These are phyloP conservation scores for Linurgus olivaceus DNA, from an alignment of 2,797 vertebrate species.

Conservation along the genomic window DNA sequence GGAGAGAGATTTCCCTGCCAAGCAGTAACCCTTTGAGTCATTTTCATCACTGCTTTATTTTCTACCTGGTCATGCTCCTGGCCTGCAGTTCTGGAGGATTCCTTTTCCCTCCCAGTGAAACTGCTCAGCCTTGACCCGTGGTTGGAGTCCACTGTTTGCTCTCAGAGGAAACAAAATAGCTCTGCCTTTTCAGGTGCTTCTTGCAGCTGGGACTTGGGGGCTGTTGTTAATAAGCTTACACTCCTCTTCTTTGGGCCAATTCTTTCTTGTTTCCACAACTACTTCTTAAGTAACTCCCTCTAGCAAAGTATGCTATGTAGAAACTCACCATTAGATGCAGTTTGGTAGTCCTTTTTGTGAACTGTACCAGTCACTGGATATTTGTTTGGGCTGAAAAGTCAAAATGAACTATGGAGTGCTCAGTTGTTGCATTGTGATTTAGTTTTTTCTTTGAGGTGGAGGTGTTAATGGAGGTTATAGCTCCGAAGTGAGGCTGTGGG, in stretches of 20 bases:
- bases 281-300: background rate
- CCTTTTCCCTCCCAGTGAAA: background rate
- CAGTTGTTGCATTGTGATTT: background rate
- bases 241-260: background rate
- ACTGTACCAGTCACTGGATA: background rate
- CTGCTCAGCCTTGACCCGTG: background rate
- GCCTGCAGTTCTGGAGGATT: background rate
- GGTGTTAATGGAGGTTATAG: background rate
- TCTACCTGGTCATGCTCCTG: background rate
- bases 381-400: constrained; percentile 10
- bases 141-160: background rate
- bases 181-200: background rate
- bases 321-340: background rate
- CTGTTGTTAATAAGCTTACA: background rate
- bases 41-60: background rate
- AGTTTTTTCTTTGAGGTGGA: background rate
- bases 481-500: background rate
- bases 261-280: background rate
- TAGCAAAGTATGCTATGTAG: constrained; percentile 9
- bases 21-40: background rate
- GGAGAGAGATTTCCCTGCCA: background rate
- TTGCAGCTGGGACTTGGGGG: background rate
- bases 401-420: background rate
- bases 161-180: background rate
- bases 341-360: background rate